phyloP scores from a whole-genome alignment of 2,797 vertebrate species.

The Acanthopagrus latus region DNA sequence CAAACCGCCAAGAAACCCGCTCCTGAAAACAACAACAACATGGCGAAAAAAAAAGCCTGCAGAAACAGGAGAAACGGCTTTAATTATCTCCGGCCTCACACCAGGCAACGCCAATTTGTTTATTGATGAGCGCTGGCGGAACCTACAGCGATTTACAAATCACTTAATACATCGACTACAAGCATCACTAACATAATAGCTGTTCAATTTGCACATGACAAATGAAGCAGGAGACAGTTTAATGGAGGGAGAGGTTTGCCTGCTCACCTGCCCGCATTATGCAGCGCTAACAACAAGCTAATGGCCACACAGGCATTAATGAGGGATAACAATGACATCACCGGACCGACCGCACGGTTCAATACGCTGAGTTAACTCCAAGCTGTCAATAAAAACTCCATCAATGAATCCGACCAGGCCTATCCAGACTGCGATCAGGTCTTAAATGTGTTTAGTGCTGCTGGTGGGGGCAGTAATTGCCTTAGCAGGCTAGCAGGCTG shows the following conservation, averaged over 20 bases:
- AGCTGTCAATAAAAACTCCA: constrained; percentile 80
- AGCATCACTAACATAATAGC: constrained; percentile 24
- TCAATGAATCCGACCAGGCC: constrained; percentile 69
- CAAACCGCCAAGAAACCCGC: constrained; percentile 40
- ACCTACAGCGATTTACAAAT: constrained; percentile 28
- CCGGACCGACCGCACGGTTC: constrained; percentile 60
- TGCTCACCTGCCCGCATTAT: constrained; percentile 46
- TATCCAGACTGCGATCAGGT: constrained; percentile 64
- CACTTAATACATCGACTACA: constrained; percentile 4
- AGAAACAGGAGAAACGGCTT: constrained; percentile 22
- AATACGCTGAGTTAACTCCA: constrained; percentile 73
- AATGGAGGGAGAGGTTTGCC: constrained; percentile 29
- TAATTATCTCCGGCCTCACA: constrained; percentile 48
- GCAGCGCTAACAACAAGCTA: constrained; percentile 48
- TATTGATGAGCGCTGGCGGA: constrained; percentile 27
- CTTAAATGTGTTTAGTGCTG: constrained; percentile 79
- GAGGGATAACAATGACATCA: constrained; percentile 78
- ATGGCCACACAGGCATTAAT: constrained; percentile 55
- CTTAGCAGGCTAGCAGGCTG: constrained; percentile 67
- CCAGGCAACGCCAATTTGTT: constrained; percentile 41
- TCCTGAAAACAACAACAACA: constrained; percentile 60
- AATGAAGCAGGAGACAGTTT: constrained; percentile 21
- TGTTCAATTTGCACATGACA: background rate
- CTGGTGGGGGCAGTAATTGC: constrained; percentile 71
- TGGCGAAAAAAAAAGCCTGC: constrained; percentile 7